phyloP scores from a whole-genome alignment of 2,888 invertebrate genomes.

The Eupsilia transversa region DNA sequence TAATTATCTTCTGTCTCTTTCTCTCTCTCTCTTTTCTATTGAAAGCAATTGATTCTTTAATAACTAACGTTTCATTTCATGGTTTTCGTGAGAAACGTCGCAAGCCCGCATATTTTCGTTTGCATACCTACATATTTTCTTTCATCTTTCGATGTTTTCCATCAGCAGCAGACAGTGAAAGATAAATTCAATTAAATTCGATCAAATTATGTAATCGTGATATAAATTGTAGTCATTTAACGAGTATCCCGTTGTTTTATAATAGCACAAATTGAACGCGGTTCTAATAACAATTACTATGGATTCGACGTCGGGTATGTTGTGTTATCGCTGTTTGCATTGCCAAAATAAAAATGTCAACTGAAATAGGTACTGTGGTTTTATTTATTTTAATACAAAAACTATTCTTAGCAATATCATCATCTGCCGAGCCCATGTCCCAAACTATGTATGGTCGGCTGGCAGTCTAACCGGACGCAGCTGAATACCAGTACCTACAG shows the following conservation, averaged over 20 bases:
- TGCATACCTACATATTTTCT: background rate
- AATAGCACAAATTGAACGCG: conserved; percentile 75
- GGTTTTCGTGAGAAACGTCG: background rate
- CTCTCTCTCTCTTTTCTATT: no score
- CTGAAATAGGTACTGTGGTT: conserved; percentile 58
- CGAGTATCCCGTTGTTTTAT: conserved; percentile 77
- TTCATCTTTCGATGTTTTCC: background rate
- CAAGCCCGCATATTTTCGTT: background rate
- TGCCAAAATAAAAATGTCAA: conserved; percentile 79
- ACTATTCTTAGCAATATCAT: background rate
- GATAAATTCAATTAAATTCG: conserved; percentile 62
- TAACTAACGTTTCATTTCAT: background rate
- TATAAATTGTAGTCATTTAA: conserved; percentile 71
- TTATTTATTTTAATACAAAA: conserved; percentile 42
- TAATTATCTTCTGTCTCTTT: conserved; percentile 30
- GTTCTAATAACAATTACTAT: conserved; percentile 54
- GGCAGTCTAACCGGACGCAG: background rate
- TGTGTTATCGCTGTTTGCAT: conserved; percentile 79
- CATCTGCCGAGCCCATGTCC: background rate
- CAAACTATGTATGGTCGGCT: background rate
- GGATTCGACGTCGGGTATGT: conserved; percentile 70
- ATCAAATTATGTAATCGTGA: conserved; percentile 73
- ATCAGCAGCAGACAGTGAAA: conserved; percentile 65
- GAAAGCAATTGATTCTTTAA: background rate
- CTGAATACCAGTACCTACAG: no score